Base-by-base conservation (phyloP, 1,140 invertebrate genomes). In the Contarinia nasturtii region DNA sequence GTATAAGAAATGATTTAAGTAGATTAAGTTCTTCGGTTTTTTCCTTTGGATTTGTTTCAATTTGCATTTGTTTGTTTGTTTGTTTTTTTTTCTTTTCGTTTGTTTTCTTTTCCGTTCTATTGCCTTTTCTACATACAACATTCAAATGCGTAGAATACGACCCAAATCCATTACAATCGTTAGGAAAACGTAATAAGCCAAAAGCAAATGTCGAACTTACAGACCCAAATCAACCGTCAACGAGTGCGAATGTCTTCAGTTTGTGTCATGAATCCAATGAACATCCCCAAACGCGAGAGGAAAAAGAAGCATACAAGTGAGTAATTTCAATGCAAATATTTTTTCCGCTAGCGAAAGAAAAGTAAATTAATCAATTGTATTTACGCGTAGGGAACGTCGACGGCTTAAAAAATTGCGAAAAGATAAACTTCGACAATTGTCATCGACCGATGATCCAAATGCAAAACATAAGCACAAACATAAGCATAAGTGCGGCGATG, bases 161-260 rank as follows among this genome's bases (percentile, higher is more conserved):
- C 64, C 76, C 78, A 4, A 86, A 87, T 65, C 84, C 84, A 11
- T 55, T 87, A 14, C 65, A 82, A 49, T 76, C 77, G 8, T 59
- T 86, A 15, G 77, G 79, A 7, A 86, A 85, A 61, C 68, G 84
- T 53, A 74, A 79, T 54, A 70, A 80, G 51, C 73, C 40, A 74
- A 70, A 14, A 80, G 75, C 42, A 44, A 49, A 40, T 19, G n/a
- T 15, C 7, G 19, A 21, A 15, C 37, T 22, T 15, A 48, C 8
- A 33, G 17, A 14, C n/a, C 34, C 34, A 37, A 5, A 41, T 40
- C 46, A 44, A 44, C 42, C 40, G 14, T 19, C 41, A 34, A 44
- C 42, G 12, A 22, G 34, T 34, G 22, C 43, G 18, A 44, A 44
- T 27, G 11, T 12, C 17, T 44, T 33, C n/a, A 44, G 22, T 40